phyloP scores from a whole-genome alignment of 2,113 vertebrate species.

The Vireo altiloquus region DNA sequence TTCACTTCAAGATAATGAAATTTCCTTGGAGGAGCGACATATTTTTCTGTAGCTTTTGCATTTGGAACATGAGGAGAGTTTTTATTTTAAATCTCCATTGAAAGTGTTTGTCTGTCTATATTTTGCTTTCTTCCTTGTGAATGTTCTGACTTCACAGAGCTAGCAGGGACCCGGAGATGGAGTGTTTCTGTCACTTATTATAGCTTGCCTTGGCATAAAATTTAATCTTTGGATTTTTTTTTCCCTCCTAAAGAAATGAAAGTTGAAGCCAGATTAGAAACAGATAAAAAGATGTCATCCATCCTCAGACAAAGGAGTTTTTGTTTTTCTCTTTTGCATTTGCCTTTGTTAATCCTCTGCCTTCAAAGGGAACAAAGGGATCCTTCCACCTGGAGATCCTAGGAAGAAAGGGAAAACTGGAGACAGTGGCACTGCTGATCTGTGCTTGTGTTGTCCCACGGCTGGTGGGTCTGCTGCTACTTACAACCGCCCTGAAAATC shows the following conservation, averaged over 20 bases:
- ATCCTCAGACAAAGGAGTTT: constrained; percentile 22
- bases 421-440: background rate
- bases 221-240: constrained; percentile 21
- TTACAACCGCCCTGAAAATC: background rate
- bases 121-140: constrained; percentile 21
- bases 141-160: constrained; percentile 45
- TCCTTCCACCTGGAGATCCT: background rate
- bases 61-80: constrained; percentile 12
- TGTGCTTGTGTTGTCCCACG: background rate
- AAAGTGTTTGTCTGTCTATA: constrained; percentile 26
- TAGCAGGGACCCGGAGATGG: background rate
- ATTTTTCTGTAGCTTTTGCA: constrained; percentile 16
- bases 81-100: constrained; percentile 36
- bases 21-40: constrained; percentile 8
- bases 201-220: constrained; percentile 33
- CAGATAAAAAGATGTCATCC: constrained; percentile 42
- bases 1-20: constrained; percentile 27
- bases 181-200: constrained; percentile 38
- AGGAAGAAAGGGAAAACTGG: background rate
- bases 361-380: constrained; percentile 28
- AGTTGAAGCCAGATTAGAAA: constrained; percentile 47
- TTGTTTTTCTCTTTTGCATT: constrained; percentile 23
- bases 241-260: constrained; percentile 30
- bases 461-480: background rate
- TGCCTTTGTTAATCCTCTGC: constrained; percentile 33